Evolutionary conservation across 2,888 invertebrate species (phyloP).

Genomic region (Orthosia gothica): DNA sequence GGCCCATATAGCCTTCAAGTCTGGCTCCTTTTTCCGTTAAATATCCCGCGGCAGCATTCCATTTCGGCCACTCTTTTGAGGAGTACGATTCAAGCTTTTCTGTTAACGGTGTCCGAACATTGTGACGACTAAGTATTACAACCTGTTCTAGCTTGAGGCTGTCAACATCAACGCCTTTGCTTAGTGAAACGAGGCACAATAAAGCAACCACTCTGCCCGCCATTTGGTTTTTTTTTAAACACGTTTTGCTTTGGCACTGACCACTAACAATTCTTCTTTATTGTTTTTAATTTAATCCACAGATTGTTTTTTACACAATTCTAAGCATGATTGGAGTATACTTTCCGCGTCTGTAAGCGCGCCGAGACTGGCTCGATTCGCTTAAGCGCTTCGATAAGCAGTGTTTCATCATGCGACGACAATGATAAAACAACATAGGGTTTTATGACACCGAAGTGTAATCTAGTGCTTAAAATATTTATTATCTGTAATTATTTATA

Average conservation of each 20-base stretch:
- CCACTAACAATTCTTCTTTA: slow-evolving; percentile 9
- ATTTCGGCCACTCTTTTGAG: slow-evolving; percentile 76
- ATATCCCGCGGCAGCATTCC: slow-evolving; percentile 73
- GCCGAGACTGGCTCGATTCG: slow-evolving; percentile 49
- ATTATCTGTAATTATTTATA: slow-evolving; percentile 1
- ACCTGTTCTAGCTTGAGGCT: slow-evolving; percentile 74
- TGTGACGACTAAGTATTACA: slow-evolving; percentile 82
- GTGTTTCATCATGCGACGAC: slow-evolving; percentile 59
- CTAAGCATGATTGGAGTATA: slow-evolving; percentile 9
- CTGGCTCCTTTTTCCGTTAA: slow-evolving; percentile 81
- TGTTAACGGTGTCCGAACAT: slow-evolving; percentile 80
- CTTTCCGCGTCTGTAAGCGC: slow-evolving; percentile 30
- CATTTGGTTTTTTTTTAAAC: slow-evolving; percentile 41
- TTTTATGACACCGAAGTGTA: slow-evolving; percentile 56
- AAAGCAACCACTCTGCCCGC: slow-evolving; percentile 22
- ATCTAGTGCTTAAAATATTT: neutral
- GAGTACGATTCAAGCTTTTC: slow-evolving; percentile 72
- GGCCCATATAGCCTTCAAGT: slow-evolving; percentile 82
- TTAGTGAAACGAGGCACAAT: slow-evolving; percentile 34
- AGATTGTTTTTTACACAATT: slow-evolving; percentile 9
- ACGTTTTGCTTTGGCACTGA: slow-evolving; percentile 25
- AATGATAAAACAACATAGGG: slow-evolving; percentile 49
- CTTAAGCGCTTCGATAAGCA: slow-evolving; percentile 45
- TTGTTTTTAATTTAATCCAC: neutral
- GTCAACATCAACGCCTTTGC: slow-evolving; percentile 46